Evolutionary conservation across 2,797 vertebrate genomes (phyloP).

Genomic region (Staurois parvus): DNA sequence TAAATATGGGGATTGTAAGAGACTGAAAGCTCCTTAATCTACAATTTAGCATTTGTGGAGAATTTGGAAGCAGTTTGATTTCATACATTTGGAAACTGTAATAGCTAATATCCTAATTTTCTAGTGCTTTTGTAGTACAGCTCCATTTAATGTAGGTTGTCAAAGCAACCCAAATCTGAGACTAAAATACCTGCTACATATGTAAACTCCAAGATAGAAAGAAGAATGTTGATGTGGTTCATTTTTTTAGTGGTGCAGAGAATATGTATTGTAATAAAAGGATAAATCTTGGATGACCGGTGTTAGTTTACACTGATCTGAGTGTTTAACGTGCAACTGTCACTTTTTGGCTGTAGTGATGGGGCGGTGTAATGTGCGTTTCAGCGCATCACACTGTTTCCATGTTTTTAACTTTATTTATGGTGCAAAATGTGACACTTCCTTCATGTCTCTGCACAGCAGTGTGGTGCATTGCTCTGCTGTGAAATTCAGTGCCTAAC

Average conservation of each 20-base stretch:
- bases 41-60: neutral
- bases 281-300: neutral
- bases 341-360: too few species aligned
- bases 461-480: too few species aligned
- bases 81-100: neutral
- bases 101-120: neutral
- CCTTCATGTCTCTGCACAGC: too few species aligned
- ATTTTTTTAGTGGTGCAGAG: neutral
- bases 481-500: too few species aligned
- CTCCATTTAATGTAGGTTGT: neutral
- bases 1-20: neutral
- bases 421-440: too few species aligned
- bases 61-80: neutral
- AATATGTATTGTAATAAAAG: neutral
- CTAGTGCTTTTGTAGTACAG: neutral
- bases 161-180: neutral
- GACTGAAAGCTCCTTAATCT: neutral
- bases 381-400: too few species aligned
- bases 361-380: too few species aligned
- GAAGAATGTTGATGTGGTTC: neutral
- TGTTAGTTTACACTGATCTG: too few species aligned
- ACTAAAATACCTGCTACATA: neutral
- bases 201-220: neutral
- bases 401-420: too few species aligned
- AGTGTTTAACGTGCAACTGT: too few species aligned